Conservation (phyloP, 2,797 vertebrate species). For the Percopsis omiscomaycus region DNA sequence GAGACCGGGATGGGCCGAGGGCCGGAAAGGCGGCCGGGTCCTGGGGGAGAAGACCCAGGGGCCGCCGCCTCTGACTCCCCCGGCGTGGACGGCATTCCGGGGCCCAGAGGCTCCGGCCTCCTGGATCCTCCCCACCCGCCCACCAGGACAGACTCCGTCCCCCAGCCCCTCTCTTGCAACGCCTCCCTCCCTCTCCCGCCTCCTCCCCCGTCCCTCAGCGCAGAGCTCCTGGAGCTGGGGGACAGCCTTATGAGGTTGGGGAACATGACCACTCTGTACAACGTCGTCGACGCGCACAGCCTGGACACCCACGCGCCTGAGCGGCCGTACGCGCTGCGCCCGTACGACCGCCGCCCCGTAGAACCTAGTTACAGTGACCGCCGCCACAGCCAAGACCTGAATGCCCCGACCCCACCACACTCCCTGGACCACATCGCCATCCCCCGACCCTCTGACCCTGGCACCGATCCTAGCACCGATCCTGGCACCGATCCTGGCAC, state of each 20-base stretch:
- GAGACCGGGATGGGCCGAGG: conserved; percentile 45
- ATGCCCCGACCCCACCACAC: conserved; percentile 25
- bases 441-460: conserved; percentile 32
- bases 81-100: conserved; percentile 82
- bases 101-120: conserved; percentile 85
- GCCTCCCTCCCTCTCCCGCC: conserved; percentile 66
- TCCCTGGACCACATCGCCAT: conserved; percentile 52
- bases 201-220: conserved; percentile 88
- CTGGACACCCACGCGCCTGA: conserved; percentile 34
- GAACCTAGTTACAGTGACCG: conserved; percentile 47
- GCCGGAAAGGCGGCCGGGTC: conserved; percentile 57
- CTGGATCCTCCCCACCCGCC: conserved; percentile 83
- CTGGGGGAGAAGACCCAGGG: conserved; percentile 65
- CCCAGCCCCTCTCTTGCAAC: conserved; percentile 38
- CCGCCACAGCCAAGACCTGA: conserved; percentile 56
- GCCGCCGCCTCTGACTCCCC: conserved; percentile 79
- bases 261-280: conserved; percentile 74
- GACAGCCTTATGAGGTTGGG: conserved; percentile 92
- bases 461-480: too few relatives aligned
- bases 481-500: too few relatives aligned
- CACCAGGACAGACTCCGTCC: conserved; percentile 76
- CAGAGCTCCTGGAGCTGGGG: conserved; percentile 92
- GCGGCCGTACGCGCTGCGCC: conserved; percentile 54
- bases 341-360: conserved; percentile 52
- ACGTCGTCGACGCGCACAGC: conserved; percentile 52